These are phyloP conservation scores for Hemicrepidius hirtus DNA, from an alignment of 2,888 invertebrate genomes.

Conservation along the genomic window DNA sequence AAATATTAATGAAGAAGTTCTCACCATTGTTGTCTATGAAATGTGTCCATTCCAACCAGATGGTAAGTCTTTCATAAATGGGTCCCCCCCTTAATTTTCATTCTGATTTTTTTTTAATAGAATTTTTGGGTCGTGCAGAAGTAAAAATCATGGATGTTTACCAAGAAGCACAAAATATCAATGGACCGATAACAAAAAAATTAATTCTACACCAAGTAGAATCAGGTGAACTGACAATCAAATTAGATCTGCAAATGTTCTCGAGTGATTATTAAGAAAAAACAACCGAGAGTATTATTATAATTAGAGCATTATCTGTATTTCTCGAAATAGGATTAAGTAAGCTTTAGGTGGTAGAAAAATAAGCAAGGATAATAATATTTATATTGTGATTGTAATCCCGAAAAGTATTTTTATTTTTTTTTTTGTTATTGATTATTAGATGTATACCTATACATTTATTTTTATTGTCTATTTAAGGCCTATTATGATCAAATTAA, in stretches of 20 bases:
- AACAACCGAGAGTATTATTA: neutral
- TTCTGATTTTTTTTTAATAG: slow-evolving; percentile 69
- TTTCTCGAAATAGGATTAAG: neutral
- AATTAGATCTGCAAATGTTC: slow-evolving; percentile 82
- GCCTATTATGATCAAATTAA: neutral
- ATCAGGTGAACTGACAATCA: slow-evolving; percentile 80
- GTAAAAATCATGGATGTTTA: slow-evolving; percentile 79
- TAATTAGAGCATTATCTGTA: neutral
- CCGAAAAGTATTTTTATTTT: neutral
- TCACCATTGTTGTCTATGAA: slow-evolving; percentile 82
- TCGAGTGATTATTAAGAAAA: slow-evolving; percentile 57
- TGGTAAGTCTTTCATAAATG: slow-evolving; percentile 73
- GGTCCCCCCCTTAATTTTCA: no score
- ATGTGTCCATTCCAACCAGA: slow-evolving; percentile 83
- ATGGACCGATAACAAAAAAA: slow-evolving; percentile 80
- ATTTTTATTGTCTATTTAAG: neutral
- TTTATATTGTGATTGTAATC: slow-evolving; percentile 9
- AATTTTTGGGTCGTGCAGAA: slow-evolving; percentile 83
- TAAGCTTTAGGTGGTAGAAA: slow-evolving; percentile 27
- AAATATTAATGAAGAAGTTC: slow-evolving; percentile 80
- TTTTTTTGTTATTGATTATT: no score
- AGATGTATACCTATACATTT: neutral
- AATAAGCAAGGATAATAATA: slow-evolving; percentile 2
- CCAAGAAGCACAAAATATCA: slow-evolving; percentile 74
- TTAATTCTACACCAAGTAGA: slow-evolving; percentile 81